Evolutionary conservation across 2,113 vertebrate genomes (phyloP), one percentile per base, ranked within the genome.

Genomic region (Cryptotis parvus): DNA sequence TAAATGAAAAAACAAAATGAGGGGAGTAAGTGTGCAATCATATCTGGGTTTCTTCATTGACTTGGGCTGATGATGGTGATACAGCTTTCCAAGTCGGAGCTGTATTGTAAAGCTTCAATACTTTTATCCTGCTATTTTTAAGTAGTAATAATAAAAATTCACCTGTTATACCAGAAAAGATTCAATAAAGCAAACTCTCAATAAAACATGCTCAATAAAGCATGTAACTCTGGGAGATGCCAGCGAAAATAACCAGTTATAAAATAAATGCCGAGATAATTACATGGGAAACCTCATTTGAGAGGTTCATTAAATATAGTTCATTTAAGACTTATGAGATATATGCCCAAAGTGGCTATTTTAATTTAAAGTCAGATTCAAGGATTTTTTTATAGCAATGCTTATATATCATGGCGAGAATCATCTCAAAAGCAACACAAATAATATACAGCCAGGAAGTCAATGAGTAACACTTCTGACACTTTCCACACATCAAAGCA

Each of bases 401-500:
- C 24, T 72, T 69, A 58, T 27, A 89, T 9, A 85, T 15, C 18
- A 75, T 35, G 31, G n/a, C 9, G 15, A 69, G n/a, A 58, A 82
- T 55, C 9, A 49, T 4, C 6, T 74, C 20, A 75, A 29, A 91
- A 87, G 58, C 9, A 85, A 65, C 41, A 68, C 5, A 90, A 58
- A 63, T 52, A 31, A 77, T 9, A 63, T 58, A 84, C 69, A 69
- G 20, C 8, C 26, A 65, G 24, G 26, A 80, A 33, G 9, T 43
- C 26, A 73, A 45, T 89, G 66, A 82, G 76, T 39, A 69, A 24
- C 3, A 78, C 7, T 63, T 79, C 27, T 72, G n/a, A 5, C 1
- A 9, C 14, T 84, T 69, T 94, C 74, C 69, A 72, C 31, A 86
- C 33, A 82, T 73, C 29, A 43, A 90, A 84, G 31, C 11, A 70